Conservation (phyloP, 2,113 vertebrate genomes). For the Mesoclemmys tuberculata region DNA sequence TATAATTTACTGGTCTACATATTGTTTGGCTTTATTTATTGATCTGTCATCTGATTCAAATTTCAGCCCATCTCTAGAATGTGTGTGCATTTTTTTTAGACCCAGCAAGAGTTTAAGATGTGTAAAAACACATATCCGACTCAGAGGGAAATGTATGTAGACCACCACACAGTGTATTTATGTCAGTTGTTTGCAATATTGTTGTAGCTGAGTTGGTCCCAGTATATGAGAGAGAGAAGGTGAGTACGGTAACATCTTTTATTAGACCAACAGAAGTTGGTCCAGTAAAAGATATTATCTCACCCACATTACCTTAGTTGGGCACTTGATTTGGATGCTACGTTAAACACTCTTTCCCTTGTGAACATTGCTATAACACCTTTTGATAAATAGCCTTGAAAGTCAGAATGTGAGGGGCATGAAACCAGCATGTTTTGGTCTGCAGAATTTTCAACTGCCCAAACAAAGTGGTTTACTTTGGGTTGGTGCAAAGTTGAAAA, state of each 20-base stretch:
- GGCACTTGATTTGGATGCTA: neutral
- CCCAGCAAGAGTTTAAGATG: neutral
- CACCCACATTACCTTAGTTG: neutral
- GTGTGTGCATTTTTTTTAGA: neutral
- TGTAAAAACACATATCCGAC: neutral
- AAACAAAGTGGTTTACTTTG: neutral
- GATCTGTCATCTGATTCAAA: neutral
- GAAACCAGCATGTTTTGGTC: rapidly evolving
- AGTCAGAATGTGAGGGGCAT: rapidly evolving
- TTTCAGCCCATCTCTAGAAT: neutral
- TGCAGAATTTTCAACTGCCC: rapidly evolving
- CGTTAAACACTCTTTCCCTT: rapidly evolving
- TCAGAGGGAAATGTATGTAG: neutral
- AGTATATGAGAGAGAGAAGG: neutral
- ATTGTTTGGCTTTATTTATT: neutral
- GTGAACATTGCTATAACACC: neutral
- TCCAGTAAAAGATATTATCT: neutral
- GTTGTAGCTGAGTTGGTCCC: neutral
- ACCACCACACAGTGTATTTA: rapidly evolving
- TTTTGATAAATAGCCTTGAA: neutral
- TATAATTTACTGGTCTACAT: neutral
- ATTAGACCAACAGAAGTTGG: neutral
- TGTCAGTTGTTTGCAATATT: neutral
- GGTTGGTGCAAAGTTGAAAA: neutral
- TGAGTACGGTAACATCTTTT: neutral